phyloP scores from a whole-genome alignment of 1,140 invertebrate species.

The Panagrolaimus sp. region DNA sequence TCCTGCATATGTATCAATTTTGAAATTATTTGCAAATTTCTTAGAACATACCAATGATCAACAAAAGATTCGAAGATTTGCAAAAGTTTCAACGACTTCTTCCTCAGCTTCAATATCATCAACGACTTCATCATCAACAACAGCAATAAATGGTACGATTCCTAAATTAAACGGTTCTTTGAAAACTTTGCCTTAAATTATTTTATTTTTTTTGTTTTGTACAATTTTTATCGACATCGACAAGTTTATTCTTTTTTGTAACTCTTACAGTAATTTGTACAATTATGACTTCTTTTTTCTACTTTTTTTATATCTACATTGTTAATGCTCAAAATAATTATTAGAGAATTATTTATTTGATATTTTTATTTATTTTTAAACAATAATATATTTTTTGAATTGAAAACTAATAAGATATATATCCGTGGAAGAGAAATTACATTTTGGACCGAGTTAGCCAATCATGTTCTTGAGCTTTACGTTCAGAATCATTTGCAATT shows the following conservation, averaged over 20 bases:
- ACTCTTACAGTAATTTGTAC: too few relatives aligned
- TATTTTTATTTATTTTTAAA: neutral
- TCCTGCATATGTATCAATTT: slow-evolving; percentile 16
- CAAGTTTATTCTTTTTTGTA: too few relatives aligned
- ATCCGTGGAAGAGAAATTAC: neutral
- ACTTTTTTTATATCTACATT: too few relatives aligned
- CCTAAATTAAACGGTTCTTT: too few relatives aligned
- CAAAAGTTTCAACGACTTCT: neutral
- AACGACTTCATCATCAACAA: neutral
- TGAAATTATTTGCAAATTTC: slow-evolving; percentile 22
- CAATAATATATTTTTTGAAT: slow-evolving; percentile 15
- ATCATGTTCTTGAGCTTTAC: slow-evolving; percentile 75
- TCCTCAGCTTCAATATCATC: neutral
- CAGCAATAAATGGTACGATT: neutral
- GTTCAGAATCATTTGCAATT: slow-evolving; percentile 77
- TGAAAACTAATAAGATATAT: neutral
- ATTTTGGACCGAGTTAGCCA: slow-evolving; percentile 74
- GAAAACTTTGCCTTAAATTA: too few relatives aligned
- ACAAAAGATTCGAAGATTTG: slow-evolving; percentile 5
- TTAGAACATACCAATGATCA: slow-evolving; percentile 23
- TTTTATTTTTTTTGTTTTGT: too few relatives aligned
- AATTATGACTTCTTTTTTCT: too few relatives aligned
- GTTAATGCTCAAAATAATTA: neutral
- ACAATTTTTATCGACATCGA: too few relatives aligned
- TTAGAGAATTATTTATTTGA: neutral